Evolutionary conservation across 2,113 vertebrate species (phyloP).

Genomic region (Boulengeromyrus knoepffleri): DNA sequence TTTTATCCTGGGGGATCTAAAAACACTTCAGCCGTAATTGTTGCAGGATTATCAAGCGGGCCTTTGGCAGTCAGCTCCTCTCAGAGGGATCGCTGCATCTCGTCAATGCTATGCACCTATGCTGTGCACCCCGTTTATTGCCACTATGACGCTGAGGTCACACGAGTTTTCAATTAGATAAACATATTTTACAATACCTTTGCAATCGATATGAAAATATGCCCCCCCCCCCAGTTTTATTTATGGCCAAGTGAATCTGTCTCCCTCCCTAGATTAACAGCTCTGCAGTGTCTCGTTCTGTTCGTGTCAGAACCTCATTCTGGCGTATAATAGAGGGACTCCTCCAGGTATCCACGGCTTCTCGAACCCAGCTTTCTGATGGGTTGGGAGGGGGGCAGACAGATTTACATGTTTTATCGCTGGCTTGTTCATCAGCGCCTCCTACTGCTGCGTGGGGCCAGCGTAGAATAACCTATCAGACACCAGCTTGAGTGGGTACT

Average conservation of each 20-base stretch:
- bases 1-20: not conserved
- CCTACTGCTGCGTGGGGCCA: not conserved
- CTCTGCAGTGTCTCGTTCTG: not conserved
- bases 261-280: not conserved
- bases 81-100: not conserved
- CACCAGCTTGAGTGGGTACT: not conserved
- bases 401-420: not conserved
- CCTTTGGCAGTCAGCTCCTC: not conserved
- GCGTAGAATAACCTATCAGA: not conserved
- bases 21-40: not conserved
- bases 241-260: not conserved
- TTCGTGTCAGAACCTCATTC: not conserved
- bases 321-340: not conserved
- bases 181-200: not conserved
- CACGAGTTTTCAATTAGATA: not conserved
- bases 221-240: not conserved
- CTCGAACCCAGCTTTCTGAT: not conserved
- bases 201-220: not conserved
- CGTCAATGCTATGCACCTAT: not conserved
- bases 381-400: not conserved
- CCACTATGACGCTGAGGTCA: not conserved
- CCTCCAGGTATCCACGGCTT: not conserved
- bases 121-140: not conserved
- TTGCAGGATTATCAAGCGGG: not conserved
- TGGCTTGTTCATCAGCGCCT: not conserved